phyloP scores from a whole-genome alignment of 2,888 invertebrate species.

The Pseudococcus longispinus region DNA sequence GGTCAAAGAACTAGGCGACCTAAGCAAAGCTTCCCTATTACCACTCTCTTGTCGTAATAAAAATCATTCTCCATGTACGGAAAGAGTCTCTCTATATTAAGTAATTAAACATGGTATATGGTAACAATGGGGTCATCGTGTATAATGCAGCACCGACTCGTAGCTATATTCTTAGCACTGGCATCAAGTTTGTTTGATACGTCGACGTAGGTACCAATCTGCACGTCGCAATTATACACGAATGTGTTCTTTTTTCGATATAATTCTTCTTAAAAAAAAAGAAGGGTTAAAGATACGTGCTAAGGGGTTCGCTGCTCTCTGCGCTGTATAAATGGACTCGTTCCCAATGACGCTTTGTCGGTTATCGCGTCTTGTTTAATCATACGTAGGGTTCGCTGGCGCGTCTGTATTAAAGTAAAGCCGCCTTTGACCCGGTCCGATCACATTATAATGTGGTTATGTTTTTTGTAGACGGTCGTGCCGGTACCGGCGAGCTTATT shows the following conservation, averaged over 20 bases:
- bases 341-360: neutral
- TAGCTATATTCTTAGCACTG: neutral
- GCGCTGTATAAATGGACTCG: neutral
- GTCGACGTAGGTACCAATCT: too few species aligned
- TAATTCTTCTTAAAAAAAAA: neutral
- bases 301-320: neutral
- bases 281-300: neutral
- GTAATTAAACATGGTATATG: constrained; percentile 26
- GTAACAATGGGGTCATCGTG: constrained; percentile 24
- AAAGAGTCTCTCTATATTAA: constrained; percentile 18
- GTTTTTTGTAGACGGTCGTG: neutral
- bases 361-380: constrained; percentile 27
- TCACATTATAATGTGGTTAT: neutral
- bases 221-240: too few species aligned
- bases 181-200: too few species aligned
- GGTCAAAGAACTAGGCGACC: constrained; percentile 16
- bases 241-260: too few species aligned
- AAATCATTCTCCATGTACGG: constrained; percentile 19
- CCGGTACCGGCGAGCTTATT: constrained; percentile 18
- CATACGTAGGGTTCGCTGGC: neutral
- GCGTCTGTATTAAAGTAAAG: neutral
- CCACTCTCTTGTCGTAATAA: neutral
- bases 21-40: neutral
- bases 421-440: constrained; percentile 29
- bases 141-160: constrained; percentile 3